A percentile compares a stretch with the other conserved stretches of the same genome.
phyloP scores from a whole-genome alignment of 2,888 invertebrate genomes.

The Ichneumon xanthorius region DNA sequence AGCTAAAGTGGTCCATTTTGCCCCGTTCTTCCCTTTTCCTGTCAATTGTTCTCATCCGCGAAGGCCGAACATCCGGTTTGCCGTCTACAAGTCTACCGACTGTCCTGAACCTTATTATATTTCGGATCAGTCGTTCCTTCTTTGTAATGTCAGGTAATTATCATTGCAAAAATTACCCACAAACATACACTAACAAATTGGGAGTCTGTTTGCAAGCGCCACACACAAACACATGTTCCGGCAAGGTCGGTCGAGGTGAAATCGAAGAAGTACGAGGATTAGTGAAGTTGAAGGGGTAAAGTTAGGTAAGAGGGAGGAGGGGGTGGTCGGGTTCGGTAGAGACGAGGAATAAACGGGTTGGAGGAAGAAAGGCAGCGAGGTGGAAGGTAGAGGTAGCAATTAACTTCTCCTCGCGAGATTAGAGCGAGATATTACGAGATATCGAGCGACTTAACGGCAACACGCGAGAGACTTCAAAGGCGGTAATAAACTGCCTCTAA shows the following conservation, averaged over 20 bases:
- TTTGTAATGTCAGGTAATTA: background rate
- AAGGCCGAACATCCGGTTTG: background rate
- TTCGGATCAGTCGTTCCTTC: background rate
- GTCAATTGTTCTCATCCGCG: no score
- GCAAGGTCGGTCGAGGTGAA: conserved; percentile 59
- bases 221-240: conserved; percentile 68
- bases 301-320: conserved; percentile 46
- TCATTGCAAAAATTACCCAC: background rate
- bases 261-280: conserved; percentile 58
- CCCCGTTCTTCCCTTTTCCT: no score
- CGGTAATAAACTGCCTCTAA: conserved; percentile 85
- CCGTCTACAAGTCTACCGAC: background rate
- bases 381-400: conserved; percentile 79
- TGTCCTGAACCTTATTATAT: background rate
- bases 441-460: conserved; percentile 85
- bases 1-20: no score
- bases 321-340: conserved; percentile 16
- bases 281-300: conserved; percentile 67
- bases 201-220: background rate
- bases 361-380: conserved; percentile 59
- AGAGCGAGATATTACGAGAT: conserved; percentile 85
- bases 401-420: conserved; percentile 85
- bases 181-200: background rate
- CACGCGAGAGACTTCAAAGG: conserved; percentile 85
- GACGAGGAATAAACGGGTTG: conserved; percentile 39